Percentiles rank a stretch among this genome's conserved stretches.
These are phyloP conservation scores for Parthenolecanium corni DNA, from an alignment of 2,888 invertebrate genomes.

Conservation along the genomic window DNA sequence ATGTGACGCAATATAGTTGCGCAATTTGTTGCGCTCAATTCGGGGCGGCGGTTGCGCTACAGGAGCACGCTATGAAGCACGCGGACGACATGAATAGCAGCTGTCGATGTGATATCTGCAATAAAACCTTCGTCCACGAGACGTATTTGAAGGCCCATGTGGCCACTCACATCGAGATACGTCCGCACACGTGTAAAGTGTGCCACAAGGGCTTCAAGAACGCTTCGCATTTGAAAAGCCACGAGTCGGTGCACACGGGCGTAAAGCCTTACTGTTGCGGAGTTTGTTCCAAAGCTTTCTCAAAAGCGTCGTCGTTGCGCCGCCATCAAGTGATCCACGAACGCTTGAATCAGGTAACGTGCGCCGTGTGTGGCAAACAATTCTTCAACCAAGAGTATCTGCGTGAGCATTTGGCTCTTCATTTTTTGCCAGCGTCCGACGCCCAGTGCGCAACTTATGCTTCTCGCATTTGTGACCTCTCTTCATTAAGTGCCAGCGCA, in stretches of 20 bases:
- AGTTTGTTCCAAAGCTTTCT: conserved; percentile 33
- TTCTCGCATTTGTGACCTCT: too few relatives aligned
- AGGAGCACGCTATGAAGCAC: conserved; percentile 33
- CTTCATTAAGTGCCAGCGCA: too few relatives aligned
- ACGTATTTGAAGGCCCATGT: conserved; percentile 33
- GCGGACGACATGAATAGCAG: conserved; percentile 28
- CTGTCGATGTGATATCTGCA: conserved; percentile 34
- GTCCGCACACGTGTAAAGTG: conserved; percentile 33
- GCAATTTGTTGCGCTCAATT: conserved; percentile 30
- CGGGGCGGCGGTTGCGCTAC: conserved; percentile 32
- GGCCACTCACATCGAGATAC: conserved; percentile 33
- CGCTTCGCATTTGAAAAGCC: conserved; percentile 33
- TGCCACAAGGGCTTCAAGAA: conserved; percentile 34
- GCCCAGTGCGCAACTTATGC: too few relatives aligned
- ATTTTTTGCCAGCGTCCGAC: background rate
- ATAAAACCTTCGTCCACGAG: conserved; percentile 34
- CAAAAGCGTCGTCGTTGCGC: conserved; percentile 33
- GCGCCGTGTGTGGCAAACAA: conserved; percentile 33
- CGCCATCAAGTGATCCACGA: conserved; percentile 33
- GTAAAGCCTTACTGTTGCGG: conserved; percentile 32
- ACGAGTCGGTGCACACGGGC: conserved; percentile 33
- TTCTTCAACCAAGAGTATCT: conserved; percentile 33
- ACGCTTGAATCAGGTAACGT: conserved; percentile 31
- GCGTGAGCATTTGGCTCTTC: conserved; percentile 32
- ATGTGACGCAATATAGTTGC: conserved; percentile 18